These are phyloP conservation scores for Gastrophryne carolinensis DNA, from an alignment of 2,797 vertebrate genomes.

Conservation along the genomic window DNA sequence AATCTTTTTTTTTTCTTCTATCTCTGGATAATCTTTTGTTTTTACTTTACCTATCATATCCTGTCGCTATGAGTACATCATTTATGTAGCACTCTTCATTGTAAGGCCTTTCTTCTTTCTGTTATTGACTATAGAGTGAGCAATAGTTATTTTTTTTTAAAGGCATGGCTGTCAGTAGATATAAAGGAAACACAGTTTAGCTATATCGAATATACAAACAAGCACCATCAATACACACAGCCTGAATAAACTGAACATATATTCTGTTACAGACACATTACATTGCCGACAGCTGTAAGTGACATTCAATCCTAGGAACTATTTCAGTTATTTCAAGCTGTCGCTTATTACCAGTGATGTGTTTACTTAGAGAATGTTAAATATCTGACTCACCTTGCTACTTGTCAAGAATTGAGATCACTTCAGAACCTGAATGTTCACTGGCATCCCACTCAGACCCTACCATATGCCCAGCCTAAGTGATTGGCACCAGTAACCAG, in stretches of 20 bases:
- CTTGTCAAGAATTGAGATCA: neutral
- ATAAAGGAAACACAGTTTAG: too few species aligned
- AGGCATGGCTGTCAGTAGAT: too few species aligned
- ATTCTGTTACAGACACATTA: neutral
- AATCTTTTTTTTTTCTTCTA: neutral
- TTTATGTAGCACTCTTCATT: neutral
- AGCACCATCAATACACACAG: too few species aligned
- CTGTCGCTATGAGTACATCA: neutral
- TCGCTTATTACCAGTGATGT: neutral
- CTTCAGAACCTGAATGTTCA: too few species aligned
- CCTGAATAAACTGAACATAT: neutral
- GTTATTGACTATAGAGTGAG: neutral
- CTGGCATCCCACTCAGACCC: too few species aligned
- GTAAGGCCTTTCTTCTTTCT: neutral
- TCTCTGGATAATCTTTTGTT: too few species aligned
- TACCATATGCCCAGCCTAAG: too few species aligned
- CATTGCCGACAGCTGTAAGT: neutral
- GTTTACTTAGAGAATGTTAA: neutral
- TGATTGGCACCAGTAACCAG: too few species aligned
- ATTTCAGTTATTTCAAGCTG: slow-evolving; percentile 25
- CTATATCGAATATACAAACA: too few species aligned
- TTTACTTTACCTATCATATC: neutral
- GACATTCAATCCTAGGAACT: neutral
- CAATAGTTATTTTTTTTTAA: too few species aligned
- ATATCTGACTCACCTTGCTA: neutral